phyloP scores from a whole-genome alignment of 1,140 invertebrate species.

The Matsumurasca onukii region DNA sequence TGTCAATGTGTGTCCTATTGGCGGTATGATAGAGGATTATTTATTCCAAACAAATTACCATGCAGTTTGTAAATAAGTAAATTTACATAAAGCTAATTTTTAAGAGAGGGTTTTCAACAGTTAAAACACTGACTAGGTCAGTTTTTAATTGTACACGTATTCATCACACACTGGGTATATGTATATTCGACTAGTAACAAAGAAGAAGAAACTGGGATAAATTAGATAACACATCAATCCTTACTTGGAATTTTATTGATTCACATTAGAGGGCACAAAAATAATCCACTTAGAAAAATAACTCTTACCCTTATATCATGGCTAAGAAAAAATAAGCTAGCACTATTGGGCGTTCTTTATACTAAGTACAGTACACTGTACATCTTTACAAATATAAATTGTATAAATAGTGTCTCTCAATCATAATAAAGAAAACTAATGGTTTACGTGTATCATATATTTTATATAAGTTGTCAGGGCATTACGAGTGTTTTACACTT shows the following conservation, averaged over 20 bases:
- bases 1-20: too few species aligned
- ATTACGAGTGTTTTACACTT: background rate
- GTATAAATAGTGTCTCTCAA: constrained; percentile 13
- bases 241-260: constrained; percentile 10
- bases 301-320: constrained; percentile 1
- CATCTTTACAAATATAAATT: constrained; percentile 25
- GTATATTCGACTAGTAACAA: too few species aligned
- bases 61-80: too few species aligned
- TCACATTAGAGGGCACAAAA: constrained; percentile 14
- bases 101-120: too few species aligned
- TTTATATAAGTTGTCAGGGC: background rate
- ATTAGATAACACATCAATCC: too few species aligned
- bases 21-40: too few species aligned
- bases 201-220: too few species aligned
- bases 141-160: too few species aligned
- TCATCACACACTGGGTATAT: too few species aligned
- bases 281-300: constrained; percentile 24
- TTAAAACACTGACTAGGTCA: too few species aligned
- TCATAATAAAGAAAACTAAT: background rate
- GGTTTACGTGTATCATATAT: background rate
- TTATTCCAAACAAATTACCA: too few species aligned
- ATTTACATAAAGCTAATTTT: too few species aligned
- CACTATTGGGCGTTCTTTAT: background rate
- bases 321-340: background rate
- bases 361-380: constrained; percentile 11